These are phyloP conservation scores for Centrocercus urophasianus DNA, from an alignment of 2,113 vertebrate species.

Conservation along the genomic window DNA sequence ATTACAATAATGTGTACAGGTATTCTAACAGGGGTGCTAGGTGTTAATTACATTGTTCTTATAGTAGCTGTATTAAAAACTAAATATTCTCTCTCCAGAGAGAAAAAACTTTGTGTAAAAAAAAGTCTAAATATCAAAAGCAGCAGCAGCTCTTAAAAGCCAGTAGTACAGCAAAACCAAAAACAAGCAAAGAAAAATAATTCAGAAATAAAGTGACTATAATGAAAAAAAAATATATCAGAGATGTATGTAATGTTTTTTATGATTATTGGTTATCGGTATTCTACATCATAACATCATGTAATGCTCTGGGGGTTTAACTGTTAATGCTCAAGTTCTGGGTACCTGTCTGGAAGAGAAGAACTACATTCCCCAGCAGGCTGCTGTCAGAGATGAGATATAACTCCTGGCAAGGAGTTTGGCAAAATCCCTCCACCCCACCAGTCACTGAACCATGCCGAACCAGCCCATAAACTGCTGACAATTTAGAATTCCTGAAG, in stretches of 20 bases:
- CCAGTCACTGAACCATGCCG: no score
- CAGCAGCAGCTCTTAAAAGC: background rate
- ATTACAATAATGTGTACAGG: background rate
- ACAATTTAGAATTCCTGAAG: background rate
- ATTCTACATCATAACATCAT: no score
- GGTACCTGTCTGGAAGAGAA: no score
- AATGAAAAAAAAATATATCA: background rate
- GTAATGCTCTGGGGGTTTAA: no score
- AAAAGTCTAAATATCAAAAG: background rate
- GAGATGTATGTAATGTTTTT: no score
- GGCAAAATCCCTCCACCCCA: no score
- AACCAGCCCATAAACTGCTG: no score
- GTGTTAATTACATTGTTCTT: background rate
- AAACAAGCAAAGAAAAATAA: background rate
- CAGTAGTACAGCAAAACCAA: background rate
- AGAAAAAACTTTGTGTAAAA: background rate
- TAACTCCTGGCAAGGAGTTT: no score
- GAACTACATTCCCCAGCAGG: no score
- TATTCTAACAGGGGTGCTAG: background rate
- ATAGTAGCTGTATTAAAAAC: background rate
- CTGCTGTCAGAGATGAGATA: no score
- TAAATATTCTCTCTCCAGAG: background rate
- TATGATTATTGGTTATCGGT: no score
- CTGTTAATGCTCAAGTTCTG: no score
- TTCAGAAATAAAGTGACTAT: background rate